Percentiles rank a stretch among this genome's conserved stretches.
phyloP scores from a whole-genome alignment of 2,113 vertebrate genomes.

The Arenaria interpres region DNA sequence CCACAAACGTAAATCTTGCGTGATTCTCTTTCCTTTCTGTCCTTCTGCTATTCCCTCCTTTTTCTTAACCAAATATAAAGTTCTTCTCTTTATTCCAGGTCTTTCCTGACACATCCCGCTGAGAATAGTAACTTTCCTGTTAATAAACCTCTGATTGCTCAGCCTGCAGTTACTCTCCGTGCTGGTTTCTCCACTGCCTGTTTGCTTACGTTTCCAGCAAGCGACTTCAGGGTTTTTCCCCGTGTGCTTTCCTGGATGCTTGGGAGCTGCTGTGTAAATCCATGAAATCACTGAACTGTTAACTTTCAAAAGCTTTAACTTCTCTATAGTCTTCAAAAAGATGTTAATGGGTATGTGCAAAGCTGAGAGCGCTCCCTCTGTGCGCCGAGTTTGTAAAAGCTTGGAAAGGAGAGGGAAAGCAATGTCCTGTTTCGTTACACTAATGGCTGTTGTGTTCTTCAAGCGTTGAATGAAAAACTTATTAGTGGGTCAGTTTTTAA shows the following conservation, averaged over 20 bases:
- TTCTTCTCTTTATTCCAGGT: neutral
- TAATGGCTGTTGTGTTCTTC: neutral
- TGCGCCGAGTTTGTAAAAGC: neutral
- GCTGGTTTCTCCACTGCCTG: neutral
- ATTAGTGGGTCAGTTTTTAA: neutral
- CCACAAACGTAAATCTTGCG: rapidly evolving
- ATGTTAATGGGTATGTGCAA: neutral
- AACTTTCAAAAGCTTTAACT: neutral
- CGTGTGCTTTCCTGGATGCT: neutral
- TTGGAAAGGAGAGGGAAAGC: neutral
- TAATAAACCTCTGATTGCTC: neutral
- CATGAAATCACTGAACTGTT: neutral
- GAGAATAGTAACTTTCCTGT: neutral
- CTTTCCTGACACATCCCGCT: neutral
- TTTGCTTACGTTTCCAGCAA: neutral
- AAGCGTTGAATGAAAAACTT: neutral
- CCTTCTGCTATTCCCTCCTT: neutral
- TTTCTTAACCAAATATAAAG: neutral
- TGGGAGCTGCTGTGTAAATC: neutral
- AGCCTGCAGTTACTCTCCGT: neutral
- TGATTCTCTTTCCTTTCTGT: neutral
- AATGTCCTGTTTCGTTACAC: rapidly evolving
- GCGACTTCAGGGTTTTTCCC: neutral
- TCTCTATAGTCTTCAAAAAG: neutral
- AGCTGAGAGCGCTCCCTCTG: rapidly evolving